These are phyloP conservation scores for Sorex maritimensis DNA, from an alignment of 2,797 vertebrate genomes.

Conservation along the genomic window DNA sequence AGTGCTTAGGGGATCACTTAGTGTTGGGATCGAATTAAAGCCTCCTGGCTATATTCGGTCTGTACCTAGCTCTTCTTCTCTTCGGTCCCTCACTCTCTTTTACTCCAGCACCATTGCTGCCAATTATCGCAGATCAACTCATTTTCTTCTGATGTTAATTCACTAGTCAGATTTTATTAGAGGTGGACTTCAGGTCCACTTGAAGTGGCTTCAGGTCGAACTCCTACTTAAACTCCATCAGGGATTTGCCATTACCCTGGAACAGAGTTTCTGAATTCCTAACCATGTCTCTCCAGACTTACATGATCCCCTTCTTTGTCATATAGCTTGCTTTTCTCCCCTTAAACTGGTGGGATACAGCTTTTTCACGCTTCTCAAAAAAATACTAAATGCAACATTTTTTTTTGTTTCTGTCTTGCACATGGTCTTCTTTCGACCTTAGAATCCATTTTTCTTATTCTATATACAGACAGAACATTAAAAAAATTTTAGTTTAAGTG, in stretches of 20 bases:
- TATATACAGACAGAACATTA: not conserved
- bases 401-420: conserved; percentile 1
- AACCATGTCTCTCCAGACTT: not conserved
- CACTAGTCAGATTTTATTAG: not conserved
- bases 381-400: not conserved
- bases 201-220: not conserved
- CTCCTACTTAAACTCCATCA: not conserved
- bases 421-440: not conserved
- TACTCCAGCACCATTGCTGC: not conserved
- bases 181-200: not conserved
- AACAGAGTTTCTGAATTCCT: not conserved
- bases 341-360: not conserved
- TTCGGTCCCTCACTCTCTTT: not conserved
- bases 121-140: not conserved
- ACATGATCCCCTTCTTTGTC: not conserved
- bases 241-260: not conserved
- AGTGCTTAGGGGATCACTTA: too few relatives aligned
- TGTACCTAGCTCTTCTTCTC: too few relatives aligned
- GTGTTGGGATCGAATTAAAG: too few relatives aligned
- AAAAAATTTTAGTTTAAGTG: too few relatives aligned
- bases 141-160: not conserved
- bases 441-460: conserved; percentile 12
- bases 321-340: not conserved
- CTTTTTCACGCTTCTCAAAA: conserved; percentile 22
- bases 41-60: too few relatives aligned